Percentiles rank a stretch among this genome's conserved stretches.
These are phyloP conservation scores for Arion vulgaris DNA, from an alignment of 1,140 invertebrate species.

Conservation along the genomic window DNA sequence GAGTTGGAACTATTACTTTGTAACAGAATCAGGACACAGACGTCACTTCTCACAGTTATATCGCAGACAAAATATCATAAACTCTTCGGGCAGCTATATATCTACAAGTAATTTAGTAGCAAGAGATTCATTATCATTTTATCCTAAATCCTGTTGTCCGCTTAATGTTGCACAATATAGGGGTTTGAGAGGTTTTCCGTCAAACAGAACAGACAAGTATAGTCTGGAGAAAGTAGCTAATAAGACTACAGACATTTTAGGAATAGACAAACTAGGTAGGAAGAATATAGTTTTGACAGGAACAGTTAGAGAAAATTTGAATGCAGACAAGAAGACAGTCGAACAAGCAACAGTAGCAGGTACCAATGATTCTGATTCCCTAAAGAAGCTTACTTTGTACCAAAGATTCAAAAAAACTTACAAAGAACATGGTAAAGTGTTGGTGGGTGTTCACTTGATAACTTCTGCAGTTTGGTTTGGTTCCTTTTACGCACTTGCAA, in stretches of 20 bases:
- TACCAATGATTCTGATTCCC: background rate
- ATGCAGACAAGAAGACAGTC: background rate
- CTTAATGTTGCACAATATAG: background rate
- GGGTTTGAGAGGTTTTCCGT: background rate
- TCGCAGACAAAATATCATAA: background rate
- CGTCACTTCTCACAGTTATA: background rate
- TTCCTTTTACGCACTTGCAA: slow-evolving; percentile 87
- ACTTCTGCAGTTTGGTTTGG: slow-evolving; percentile 90
- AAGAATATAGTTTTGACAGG: background rate
- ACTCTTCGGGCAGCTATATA: background rate
- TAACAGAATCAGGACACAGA: background rate
- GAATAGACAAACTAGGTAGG: too few species aligned
- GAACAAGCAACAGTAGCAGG: background rate
- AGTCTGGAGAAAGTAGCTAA: background rate
- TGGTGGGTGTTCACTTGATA: slow-evolving; percentile 89
- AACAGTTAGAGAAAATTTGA: background rate
- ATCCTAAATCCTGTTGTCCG: background rate
- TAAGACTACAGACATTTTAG: too few species aligned
- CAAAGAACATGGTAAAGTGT: slow-evolving; percentile 94
- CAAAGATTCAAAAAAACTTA: slow-evolving; percentile 92
- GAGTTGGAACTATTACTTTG: background rate
- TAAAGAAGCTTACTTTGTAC: slow-evolving; percentile 78
- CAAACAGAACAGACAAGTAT: background rate
- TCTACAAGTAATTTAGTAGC: background rate
- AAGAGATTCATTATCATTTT: background rate